Conservation (phyloP, 2,113 vertebrate species). For the Melanocharis versteri region DNA sequence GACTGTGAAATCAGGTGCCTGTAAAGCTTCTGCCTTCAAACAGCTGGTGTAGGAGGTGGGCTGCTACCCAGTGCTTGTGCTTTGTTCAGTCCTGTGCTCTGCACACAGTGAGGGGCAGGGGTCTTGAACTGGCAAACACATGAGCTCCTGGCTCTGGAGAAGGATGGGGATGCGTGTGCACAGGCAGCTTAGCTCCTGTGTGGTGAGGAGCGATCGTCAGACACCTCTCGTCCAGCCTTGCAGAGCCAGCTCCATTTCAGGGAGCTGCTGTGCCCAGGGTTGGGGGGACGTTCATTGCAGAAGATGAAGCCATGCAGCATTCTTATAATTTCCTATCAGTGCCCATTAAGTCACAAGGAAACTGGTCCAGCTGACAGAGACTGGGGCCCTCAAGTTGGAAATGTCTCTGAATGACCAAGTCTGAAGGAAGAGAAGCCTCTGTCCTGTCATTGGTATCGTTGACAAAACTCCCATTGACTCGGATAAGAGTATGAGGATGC, state of each 20-base stretch:
- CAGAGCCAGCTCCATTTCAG: not conserved
- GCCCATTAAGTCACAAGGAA: not conserved
- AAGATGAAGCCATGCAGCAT: not conserved
- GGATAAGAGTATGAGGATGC: not conserved
- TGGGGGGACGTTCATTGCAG: accelerated
- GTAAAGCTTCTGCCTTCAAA: not conserved
- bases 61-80: not conserved
- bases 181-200: not conserved
- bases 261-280: not conserved
- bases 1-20: not conserved
- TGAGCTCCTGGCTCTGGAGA: not conserved
- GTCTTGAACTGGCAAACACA: not conserved
- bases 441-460: not conserved
- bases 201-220: not conserved
- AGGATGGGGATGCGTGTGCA: not conserved
- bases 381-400: not conserved
- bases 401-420: not conserved
- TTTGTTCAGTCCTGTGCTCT: not conserved
- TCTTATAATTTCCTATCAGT: not conserved
- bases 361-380: not conserved
- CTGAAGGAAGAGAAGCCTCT: not conserved
- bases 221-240: not conserved
- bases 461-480: constrained; percentile 46
- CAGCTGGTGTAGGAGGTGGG: not conserved
- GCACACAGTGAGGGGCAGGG: not conserved